phyloP scores from a whole-genome alignment of 1,140 invertebrate genomes.

The Acyrthosiphon pisum region DNA sequence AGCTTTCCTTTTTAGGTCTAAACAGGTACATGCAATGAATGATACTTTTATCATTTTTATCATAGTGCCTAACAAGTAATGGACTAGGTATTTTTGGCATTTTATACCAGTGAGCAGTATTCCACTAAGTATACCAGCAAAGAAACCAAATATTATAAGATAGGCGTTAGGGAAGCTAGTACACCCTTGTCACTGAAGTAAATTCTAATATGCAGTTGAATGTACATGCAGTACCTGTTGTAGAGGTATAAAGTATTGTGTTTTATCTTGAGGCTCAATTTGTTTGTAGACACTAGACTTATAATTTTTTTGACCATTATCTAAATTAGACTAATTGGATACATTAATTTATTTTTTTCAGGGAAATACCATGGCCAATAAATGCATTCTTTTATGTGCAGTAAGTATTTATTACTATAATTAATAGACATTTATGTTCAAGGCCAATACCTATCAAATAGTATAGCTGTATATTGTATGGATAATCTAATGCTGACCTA shows the following conservation, averaged over 20 bases:
- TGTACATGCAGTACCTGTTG: not conserved
- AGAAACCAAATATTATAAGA: not conserved
- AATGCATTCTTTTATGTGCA: slow-evolving; percentile 15
- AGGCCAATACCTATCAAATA: not conserved
- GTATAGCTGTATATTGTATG: not conserved
- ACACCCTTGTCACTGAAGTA: no score
- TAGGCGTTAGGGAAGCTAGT: not conserved
- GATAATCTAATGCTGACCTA: not conserved
- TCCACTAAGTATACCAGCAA: not conserved
- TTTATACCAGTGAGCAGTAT: not conserved
- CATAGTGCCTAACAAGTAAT: not conserved
- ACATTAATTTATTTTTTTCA: slow-evolving; percentile 20
- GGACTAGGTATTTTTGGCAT: not conserved
- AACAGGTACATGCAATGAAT: not conserved
- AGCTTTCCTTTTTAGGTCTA: not conserved
- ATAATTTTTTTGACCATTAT: not conserved
- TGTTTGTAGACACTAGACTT: no score
- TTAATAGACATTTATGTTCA: not conserved
- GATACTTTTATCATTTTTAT: not conserved
- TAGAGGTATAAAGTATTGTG: not conserved
- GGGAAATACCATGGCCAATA: not conserved
- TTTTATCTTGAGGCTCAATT: not conserved
- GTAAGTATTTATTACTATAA: slow-evolving; percentile 34
- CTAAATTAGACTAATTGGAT: not conserved
- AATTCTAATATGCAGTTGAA: no score